Base-by-base conservation (phyloP, 2,113 vertebrate species). In the Nerophis ophidion region DNA sequence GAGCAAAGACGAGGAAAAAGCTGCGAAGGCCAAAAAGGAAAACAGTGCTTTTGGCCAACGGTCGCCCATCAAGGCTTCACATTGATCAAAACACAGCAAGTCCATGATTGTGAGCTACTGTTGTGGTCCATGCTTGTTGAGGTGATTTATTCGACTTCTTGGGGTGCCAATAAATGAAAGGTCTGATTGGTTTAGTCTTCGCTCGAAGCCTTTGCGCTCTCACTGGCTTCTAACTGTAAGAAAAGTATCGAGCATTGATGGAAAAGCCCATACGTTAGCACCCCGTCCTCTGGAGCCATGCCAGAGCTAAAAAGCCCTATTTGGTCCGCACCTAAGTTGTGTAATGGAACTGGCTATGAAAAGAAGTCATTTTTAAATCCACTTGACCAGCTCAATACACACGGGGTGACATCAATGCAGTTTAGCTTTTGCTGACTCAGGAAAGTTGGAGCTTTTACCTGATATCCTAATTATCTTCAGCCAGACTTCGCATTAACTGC, bases 61-160 rank as follows among this genome's bases (percentile, higher is more conserved):
- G 70, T 79, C 16, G 48, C 61, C 66, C 74, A 72, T 87, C 82
- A 84, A 79, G 81, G 81, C 85, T 74, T 83, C 73, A 66, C 87
- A 89, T 87, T 86, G 86, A 89, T 89, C 86, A 89, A 89, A 78
- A 70, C 86, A 80, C 89, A 88, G 88, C 84, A 87, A 88, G 88
- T 89, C 86, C 75, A 88, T 88, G 84, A 83, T 88, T 90, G 83
- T 79, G 84, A 85, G 85, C 84, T 76, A 77, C 79, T 82, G 85
- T 85, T 89, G 16, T 61, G 81, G 86, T 90, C 86, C 85, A 89
- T 89, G 81, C 61, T 63, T 67, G 76, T 77, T 78, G 84, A 85
- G 67, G 65, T 89, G 88, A 91, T 91, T 89, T 87, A 90, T 85
- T 82, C 63, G 6, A 54, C 82, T 81, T 86, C 85, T 75, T 71